Evolutionary conservation across 2,888 invertebrate species (phyloP).

Genomic region (Carcina quercana): DNA sequence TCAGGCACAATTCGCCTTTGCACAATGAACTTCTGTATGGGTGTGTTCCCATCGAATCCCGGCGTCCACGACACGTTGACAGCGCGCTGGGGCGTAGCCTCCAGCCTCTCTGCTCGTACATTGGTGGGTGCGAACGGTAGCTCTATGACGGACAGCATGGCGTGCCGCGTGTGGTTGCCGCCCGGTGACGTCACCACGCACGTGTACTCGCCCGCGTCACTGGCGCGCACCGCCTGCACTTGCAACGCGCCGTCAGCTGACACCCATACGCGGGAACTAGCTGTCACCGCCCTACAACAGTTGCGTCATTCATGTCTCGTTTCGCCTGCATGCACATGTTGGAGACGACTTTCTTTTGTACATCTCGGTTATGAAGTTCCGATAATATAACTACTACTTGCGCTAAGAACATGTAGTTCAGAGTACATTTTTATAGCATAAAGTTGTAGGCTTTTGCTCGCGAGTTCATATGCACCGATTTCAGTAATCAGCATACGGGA

Average conservation of each 20-base stretch:
- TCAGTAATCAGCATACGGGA: too few relatives aligned
- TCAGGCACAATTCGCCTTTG: conserved; percentile 93
- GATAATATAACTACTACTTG: too few relatives aligned
- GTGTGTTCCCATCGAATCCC: conserved; percentile 98
- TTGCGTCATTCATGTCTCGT: too few relatives aligned
- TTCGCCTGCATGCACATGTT: too few relatives aligned
- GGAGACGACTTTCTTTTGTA: too few relatives aligned
- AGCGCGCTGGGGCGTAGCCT: conserved; percentile 79
- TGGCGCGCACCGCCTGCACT: conserved; percentile 90
- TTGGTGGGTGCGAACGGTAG: conserved; percentile 95
- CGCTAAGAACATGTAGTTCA: too few relatives aligned
- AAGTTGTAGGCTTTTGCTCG: too few relatives aligned
- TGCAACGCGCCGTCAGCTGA: conserved; percentile 89
- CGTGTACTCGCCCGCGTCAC: conserved; percentile 95
- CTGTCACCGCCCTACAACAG: conserved; percentile 61
- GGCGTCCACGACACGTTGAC: conserved; percentile 96
- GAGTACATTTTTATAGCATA: too few relatives aligned
- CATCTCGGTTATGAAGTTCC: too few relatives aligned
- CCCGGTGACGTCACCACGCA: conserved; percentile 93
- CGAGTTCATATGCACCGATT: too few relatives aligned
- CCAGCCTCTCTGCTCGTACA: conserved; percentile 82
- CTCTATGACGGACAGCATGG: conserved; percentile 89
- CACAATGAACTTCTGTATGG: conserved; percentile 92
- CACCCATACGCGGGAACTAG: conserved; percentile 82
- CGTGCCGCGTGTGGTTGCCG: conserved; percentile 93